phyloP scores from a whole-genome alignment of 1,140 invertebrate species.

The Apocrypta bakeri region DNA sequence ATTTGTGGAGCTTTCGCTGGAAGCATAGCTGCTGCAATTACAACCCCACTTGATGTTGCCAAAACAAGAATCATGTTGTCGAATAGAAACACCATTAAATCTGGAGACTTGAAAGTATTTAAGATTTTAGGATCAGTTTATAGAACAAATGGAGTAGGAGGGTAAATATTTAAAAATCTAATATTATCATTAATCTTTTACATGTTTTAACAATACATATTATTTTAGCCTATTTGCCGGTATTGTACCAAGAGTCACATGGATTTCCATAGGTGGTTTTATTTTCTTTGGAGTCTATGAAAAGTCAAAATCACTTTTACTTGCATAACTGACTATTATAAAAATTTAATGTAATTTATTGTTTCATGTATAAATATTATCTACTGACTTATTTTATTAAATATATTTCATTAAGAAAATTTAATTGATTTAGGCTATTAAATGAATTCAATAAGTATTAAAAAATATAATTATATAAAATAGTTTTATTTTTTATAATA shows the following conservation, averaged over 20 bases:
- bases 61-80: conserved; percentile 96
- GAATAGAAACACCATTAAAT: conserved; percentile 74
- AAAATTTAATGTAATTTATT: not conserved
- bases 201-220: conserved; percentile 24
- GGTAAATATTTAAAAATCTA: conserved; percentile 72
- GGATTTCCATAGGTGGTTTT: conserved; percentile 94
- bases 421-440: not conserved
- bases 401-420: not conserved
- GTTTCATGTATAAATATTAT: not conserved
- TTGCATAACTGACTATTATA: not conserved
- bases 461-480: conserved; percentile 44
- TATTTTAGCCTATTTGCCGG: conserved; percentile 89
- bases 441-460: not conserved
- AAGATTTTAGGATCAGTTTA: conserved; percentile 75
- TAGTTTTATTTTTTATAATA: conserved; percentile 45
- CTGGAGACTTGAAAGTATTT: conserved; percentile 55
- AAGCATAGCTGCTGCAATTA: conserved; percentile 86
- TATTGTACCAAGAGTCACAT: conserved; percentile 85
- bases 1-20: conserved; percentile 90
- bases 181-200: not conserved
- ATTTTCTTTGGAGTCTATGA: conserved; percentile 97
- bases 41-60: conserved; percentile 95
- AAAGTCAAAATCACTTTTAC: conserved; percentile 69
- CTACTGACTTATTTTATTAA: not conserved
- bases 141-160: conserved; percentile 79